Evolutionary conservation across 2,113 vertebrate species (phyloP), one percentile per base, ranked within the genome.

Genomic region (Abramis brama): DNA sequence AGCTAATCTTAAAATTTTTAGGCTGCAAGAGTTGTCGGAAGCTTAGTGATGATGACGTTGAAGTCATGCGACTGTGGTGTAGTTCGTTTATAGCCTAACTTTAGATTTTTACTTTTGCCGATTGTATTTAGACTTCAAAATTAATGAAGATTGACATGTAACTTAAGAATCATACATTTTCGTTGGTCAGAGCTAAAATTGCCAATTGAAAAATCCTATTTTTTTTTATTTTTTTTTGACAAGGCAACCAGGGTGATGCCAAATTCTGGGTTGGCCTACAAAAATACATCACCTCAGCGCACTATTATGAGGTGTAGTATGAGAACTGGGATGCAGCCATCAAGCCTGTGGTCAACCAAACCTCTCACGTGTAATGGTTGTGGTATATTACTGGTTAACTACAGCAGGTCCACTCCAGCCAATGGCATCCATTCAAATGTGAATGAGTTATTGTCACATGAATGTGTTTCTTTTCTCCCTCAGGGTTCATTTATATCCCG

Each of bases 261-360:
- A n/a, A 45, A 10, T 73, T 73, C 10, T 10, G 6, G 19, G 55
- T 57, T 57, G 33, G 17, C 19, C 39, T n/a, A 23, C 21, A 73
- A 73, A 73, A 73, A n/a, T 21, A 36, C 36, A 36, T 36, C 7
- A 39, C 33, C 36, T 23, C 43, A 11, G 71, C 0, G 1, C 43
- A 47, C 43, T 75, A 15, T 21, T 11, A 27, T 10, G 23, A 23
- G 15, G n/a, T n/a, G 19, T 45, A 64, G 13, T 80, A 30, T 64
- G 79, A n/a, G 5, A 47, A 81, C 2, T 81, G 39, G 39, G n/a
- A 66, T 81, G 59, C 79, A 64, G 59, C 39, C 39, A 21, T 66
- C n/a, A 79, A 79, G 25, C 43, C 9, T 52, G 74, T 55, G 47
- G 8, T 80, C n/a, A 80, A 12, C 39, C 79, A 64, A 80, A 64